Conservation (phyloP, 2,888 invertebrate species). For the Phaonia tiefii region DNA sequence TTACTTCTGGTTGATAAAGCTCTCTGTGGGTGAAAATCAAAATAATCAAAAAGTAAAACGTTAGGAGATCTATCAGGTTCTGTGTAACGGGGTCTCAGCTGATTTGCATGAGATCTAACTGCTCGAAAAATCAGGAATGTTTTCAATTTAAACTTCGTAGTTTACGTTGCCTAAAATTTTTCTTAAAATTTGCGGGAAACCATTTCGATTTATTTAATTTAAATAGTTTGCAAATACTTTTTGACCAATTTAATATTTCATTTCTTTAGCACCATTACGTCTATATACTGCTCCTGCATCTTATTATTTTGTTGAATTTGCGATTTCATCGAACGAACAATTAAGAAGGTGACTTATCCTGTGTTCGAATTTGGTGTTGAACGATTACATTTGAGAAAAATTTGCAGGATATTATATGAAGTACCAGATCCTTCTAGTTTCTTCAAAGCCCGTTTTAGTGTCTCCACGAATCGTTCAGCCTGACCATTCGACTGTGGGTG, state of each 20-base stretch:
- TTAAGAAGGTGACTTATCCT: too few species aligned
- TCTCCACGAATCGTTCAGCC: conserved; percentile 36
- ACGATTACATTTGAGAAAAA: too few species aligned
- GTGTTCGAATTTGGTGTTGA: too few species aligned
- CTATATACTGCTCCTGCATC: too few species aligned
- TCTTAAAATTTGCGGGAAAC: conserved; percentile 2
- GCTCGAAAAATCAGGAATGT: conserved; percentile 40
- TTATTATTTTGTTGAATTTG: too few species aligned
- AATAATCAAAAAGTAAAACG: conserved; percentile 21
- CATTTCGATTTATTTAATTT: too few species aligned
- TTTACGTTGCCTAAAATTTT: conserved; percentile 27
- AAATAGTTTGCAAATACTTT: too few species aligned
- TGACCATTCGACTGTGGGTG: too few species aligned
- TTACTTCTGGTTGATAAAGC: neutral
- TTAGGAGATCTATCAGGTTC: neutral
- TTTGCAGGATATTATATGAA: conserved; percentile 17
- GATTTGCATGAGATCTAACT: conserved; percentile 41
- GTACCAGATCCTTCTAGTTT: conserved; percentile 34
- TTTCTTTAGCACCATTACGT: too few species aligned
- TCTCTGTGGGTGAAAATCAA: conserved; percentile 7
- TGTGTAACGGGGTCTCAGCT: conserved; percentile 31
- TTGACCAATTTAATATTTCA: too few species aligned
- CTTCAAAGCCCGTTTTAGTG: conserved; percentile 38
- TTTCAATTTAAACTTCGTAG: conserved; percentile 31
- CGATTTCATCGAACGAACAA: too few species aligned